These are phyloP conservation scores for Tineola bisselliella DNA, from an alignment of 2,888 invertebrate species.

Conservation along the genomic window DNA sequence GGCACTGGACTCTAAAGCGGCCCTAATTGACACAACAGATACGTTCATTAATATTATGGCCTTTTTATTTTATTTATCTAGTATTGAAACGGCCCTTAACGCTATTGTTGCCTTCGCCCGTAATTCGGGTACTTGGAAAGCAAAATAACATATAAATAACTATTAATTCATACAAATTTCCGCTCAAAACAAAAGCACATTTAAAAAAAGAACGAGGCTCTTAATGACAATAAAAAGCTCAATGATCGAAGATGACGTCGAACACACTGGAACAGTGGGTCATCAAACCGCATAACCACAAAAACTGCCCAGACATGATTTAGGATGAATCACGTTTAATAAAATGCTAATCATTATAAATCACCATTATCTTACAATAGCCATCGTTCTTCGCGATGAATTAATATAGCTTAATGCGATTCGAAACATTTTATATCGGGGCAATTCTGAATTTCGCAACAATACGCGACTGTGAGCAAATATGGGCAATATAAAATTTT, in stretches of 20 bases:
- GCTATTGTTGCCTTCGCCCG: background rate
- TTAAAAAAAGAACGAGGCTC: background rate
- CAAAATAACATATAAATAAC: too few species aligned
- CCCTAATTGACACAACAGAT: conserved; percentile 60
- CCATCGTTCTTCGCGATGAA: conserved; percentile 42
- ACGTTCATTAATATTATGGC: conserved; percentile 57
- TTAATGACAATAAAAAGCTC: conserved; percentile 7
- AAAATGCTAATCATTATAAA: conserved; percentile 56
- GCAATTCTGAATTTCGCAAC: background rate
- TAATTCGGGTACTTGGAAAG: too few species aligned
- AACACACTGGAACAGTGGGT: conserved; percentile 20
- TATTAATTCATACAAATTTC: background rate
- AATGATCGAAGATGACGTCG: background rate
- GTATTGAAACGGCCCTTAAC: background rate
- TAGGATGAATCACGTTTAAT: conserved; percentile 48
- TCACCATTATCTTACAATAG: conserved; percentile 45
- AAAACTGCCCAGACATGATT: conserved; percentile 31
- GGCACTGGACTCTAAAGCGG: conserved; percentile 36
- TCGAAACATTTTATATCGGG: background rate
- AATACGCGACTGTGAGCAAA: background rate
- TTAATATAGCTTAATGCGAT: conserved; percentile 27
- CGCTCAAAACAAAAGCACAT: background rate
- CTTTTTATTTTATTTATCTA: conserved; percentile 36
- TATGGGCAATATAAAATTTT: too few species aligned
- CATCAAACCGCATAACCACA: conserved; percentile 23